Conservation (phyloP, 2,113 vertebrate genomes). For the Oxyruncus cristatus region DNA sequence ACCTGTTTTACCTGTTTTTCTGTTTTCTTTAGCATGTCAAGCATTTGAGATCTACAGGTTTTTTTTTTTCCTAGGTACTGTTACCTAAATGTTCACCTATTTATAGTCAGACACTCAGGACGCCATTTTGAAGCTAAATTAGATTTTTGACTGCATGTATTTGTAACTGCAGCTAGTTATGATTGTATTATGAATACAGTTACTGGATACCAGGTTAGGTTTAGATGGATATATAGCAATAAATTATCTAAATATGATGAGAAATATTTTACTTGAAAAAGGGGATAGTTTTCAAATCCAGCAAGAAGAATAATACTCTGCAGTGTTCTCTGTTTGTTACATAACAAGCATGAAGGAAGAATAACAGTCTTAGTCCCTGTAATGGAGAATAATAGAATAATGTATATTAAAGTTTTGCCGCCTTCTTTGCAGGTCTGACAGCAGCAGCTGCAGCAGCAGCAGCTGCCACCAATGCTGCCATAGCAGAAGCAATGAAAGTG, state of each 20-base stretch:
- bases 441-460: conserved; percentile 92
- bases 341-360: neutral
- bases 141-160: neutral
- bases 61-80: neutral
- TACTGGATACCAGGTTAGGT: neutral
- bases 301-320: neutral
- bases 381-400: conserved; percentile 27
- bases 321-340: neutral
- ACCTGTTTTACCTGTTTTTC: neutral
- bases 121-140: neutral
- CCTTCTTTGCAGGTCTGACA: conserved; percentile 86
- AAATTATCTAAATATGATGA: neutral
- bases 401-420: conserved; percentile 51
- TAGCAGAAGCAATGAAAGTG: conserved; percentile 99
- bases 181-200: neutral
- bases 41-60: neutral
- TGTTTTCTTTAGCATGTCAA: neutral
- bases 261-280: neutral
- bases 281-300: neutral
- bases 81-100: neutral
- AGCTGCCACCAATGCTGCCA: conserved; percentile 95
- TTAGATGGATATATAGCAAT: neutral
- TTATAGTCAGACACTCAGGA: neutral
- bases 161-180: neutral
- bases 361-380: neutral